phyloP scores from a whole-genome alignment of 2,888 invertebrate genomes.

The Cryptocephalus moraei region DNA sequence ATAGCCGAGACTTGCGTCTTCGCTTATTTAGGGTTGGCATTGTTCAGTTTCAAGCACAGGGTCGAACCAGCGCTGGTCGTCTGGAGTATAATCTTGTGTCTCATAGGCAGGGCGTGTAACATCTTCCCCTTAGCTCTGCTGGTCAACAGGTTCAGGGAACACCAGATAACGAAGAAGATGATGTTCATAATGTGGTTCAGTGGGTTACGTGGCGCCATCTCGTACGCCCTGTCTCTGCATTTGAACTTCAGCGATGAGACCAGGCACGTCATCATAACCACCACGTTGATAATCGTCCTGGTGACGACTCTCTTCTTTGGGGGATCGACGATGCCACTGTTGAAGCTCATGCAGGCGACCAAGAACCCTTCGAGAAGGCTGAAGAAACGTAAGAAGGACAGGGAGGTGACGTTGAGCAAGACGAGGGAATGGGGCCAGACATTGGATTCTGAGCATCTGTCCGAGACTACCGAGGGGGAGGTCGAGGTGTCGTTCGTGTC shows the following conservation, averaged over 20 bases:
- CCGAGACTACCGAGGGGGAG: constrained; percentile 87
- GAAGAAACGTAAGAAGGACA: constrained; percentile 45
- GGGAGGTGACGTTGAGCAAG: constrained; percentile 90
- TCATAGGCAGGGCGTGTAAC: constrained; percentile 81
- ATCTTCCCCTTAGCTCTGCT: constrained; percentile 91
- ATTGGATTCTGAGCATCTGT: constrained; percentile 86
- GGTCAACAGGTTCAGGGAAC: constrained; percentile 92
- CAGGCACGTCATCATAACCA: constrained; percentile 92
- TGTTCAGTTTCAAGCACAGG: constrained; percentile 89
- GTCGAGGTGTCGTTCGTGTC: constrained; percentile 81
- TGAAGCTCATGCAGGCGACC: constrained; percentile 78
- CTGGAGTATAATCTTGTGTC: constrained; percentile 87
- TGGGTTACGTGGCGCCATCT: constrained; percentile 92
- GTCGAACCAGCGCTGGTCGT: constrained; percentile 86
- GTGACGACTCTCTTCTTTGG: constrained; percentile 94
- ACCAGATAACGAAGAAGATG: constrained; percentile 96
- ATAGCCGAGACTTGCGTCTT: constrained; percentile 98
- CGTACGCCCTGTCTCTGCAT: constrained; percentile 94
- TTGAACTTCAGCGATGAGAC: constrained; percentile 90
- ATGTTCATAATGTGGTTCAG: constrained; percentile 99
- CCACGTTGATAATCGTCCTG: constrained; percentile 93
- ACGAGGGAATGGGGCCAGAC: constrained; percentile 97
- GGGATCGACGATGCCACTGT: constrained; percentile 93
- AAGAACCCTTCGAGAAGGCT: constrained; percentile 46
- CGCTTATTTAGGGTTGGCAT: constrained; percentile 90